A percentile compares a stretch with the other conserved stretches of the same genome.
phyloP scores from a whole-genome alignment of 2,797 vertebrate species.

The Chaunax sp. region DNA sequence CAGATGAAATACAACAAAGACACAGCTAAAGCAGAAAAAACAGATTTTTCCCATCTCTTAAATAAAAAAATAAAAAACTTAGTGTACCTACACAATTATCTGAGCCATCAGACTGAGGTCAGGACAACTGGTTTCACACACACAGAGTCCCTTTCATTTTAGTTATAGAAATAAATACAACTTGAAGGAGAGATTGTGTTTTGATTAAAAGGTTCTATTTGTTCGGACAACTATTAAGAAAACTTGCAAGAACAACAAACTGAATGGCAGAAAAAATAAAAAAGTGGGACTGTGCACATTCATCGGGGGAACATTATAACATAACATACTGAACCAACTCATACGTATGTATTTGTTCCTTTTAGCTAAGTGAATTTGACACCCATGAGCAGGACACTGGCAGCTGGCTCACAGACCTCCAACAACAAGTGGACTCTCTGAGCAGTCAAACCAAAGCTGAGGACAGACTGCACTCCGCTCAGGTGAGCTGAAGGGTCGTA shows the following conservation, averaged over 20 bases:
- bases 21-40: constrained; percentile 3
- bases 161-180: constrained; percentile 74
- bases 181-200: constrained; percentile 33
- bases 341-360: too few relatives aligned
- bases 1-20: neutral
- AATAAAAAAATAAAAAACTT: constrained; percentile 33
- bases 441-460: constrained; percentile 70
- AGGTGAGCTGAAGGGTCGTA: constrained; percentile 74
- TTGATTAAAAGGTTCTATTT: constrained; percentile 36
- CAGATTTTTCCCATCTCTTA: constrained; percentile 8
- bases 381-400: constrained; percentile 67
- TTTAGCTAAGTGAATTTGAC: constrained; percentile 74
- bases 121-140: constrained; percentile 8
- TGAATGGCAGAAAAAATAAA: too few relatives aligned
- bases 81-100: constrained; percentile 26
- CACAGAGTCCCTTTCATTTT: constrained; percentile 27
- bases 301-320: too few relatives aligned
- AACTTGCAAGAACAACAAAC: constrained; percentile 11
- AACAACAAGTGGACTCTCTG: constrained; percentile 77
- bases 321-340: too few relatives aligned
- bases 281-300: too few relatives aligned
- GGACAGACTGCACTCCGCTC: constrained; percentile 77
- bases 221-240: constrained; percentile 15
- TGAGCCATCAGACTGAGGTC: neutral
- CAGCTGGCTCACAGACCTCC: constrained; percentile 79